These are phyloP conservation scores for Eristalinus sepulchralis DNA, from an alignment of 2,888 invertebrate species.

Conservation along the genomic window DNA sequence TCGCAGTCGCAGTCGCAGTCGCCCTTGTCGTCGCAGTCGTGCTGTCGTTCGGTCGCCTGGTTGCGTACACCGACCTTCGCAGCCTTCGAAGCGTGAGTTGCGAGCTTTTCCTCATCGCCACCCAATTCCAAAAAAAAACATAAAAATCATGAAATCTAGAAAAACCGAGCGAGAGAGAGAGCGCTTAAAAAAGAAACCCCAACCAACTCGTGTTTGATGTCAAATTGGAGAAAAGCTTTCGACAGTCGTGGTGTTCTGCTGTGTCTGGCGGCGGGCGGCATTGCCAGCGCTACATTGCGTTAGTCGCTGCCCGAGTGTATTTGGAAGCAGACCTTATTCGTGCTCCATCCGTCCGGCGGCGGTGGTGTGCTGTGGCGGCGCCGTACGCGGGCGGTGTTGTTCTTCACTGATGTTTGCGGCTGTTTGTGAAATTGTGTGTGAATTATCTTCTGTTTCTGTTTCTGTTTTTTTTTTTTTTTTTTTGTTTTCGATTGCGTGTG, in stretches of 20 bases:
- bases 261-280: conserved; percentile 53
- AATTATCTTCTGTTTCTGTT: neutral
- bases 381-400: conserved; percentile 27
- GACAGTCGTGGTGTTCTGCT: conserved; percentile 52
- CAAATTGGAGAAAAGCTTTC: conserved; percentile 60
- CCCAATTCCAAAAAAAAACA: conserved; percentile 1
- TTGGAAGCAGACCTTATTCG: conserved; percentile 60
- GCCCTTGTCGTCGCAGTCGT: neutral
- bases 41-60: conserved; percentile 62
- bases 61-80: conserved; percentile 71
- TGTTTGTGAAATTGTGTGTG: conserved; percentile 31
- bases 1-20: neutral
- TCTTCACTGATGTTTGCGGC: conserved; percentile 28
- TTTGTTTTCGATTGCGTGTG: neutral
- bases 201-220: conserved; percentile 36
- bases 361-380: conserved; percentile 50
- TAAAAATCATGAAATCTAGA: neutral
- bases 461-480: neutral
- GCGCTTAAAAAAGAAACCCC: conserved; percentile 1
- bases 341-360: conserved; percentile 52
- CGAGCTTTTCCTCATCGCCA: neutral
- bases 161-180: neutral
- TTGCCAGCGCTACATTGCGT: conserved; percentile 50
- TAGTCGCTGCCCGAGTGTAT: conserved; percentile 51
- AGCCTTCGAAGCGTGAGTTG: conserved; percentile 44